Evolutionary conservation across 2,888 invertebrate species (phyloP).

Genomic region (Sarcophaga caerulescens): DNA sequence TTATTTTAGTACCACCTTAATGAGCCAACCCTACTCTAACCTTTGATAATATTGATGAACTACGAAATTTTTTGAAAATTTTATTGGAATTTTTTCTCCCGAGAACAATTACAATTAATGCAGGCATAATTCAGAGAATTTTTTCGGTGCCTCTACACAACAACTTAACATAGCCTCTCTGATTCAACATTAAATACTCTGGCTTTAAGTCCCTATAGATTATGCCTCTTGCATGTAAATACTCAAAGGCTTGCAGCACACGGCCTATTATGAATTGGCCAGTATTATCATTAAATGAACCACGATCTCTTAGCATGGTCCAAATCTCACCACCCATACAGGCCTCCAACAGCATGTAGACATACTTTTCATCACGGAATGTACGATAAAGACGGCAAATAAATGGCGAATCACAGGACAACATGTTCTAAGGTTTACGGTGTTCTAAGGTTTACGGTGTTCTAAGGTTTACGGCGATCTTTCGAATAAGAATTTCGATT

Average conservation of each 20-base stretch:
- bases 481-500: no score
- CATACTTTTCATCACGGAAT: constrained; percentile 93
- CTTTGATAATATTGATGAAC: no score
- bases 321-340: constrained; percentile 97
- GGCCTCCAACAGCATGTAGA: constrained; percentile 96
- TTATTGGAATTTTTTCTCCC: no score
- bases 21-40: no score
- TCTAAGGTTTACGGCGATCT: no score
- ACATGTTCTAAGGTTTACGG: constrained; percentile 80
- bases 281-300: constrained; percentile 90
- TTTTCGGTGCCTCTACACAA: no score
- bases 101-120: no score
- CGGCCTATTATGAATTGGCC: constrained; percentile 95
- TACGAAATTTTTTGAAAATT: no score
- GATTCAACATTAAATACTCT: constrained; percentile 94
- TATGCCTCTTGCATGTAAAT: constrained; percentile 92
- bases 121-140: no score
- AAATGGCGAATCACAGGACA: constrained; percentile 84
- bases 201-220: constrained; percentile 96
- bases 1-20: no score
- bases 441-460: no score
- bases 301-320: constrained; percentile 93
- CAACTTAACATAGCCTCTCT: constrained; percentile 93
- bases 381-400: constrained; percentile 90
- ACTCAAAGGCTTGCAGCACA: constrained; percentile 95